phyloP scores from a whole-genome alignment of 2,888 invertebrate species.

The Lepidochitona cinerea region DNA sequence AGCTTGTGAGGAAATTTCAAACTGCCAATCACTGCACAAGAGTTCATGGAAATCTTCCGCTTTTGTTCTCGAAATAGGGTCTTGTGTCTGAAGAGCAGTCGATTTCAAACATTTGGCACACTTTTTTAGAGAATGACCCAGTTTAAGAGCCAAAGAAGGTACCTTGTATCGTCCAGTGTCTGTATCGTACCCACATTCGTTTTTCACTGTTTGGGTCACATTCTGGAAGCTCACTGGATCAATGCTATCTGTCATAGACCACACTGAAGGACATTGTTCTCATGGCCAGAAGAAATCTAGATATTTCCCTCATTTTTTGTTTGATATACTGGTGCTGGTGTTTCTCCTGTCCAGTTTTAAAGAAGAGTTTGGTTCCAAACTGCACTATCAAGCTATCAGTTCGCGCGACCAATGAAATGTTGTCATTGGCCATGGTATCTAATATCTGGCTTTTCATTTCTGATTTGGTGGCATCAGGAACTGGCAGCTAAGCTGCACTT shows the following conservation, averaged over 20 bases:
- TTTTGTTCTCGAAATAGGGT: neutral
- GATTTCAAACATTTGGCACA: no score
- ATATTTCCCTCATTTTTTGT: neutral
- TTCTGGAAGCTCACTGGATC: neutral
- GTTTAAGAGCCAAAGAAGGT: neutral
- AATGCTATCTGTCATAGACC: neutral
- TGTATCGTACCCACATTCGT: neutral
- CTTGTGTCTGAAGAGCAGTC: no score
- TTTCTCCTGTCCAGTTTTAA: neutral
- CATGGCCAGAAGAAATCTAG: neutral
- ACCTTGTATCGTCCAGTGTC: neutral
- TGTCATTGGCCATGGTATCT: neutral
- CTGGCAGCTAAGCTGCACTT: neutral
- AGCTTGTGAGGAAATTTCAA: neutral
- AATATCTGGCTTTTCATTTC: neutral
- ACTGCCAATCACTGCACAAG: neutral
- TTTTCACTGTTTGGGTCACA: no score
- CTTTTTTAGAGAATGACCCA: neutral
- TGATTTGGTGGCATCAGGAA: neutral
- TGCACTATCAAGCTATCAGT: no score
- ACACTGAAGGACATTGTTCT: neutral
- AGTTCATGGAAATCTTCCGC: neutral
- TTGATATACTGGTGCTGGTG: neutral
- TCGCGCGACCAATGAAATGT: neutral
- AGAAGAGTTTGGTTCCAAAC: neutral